A percentile compares a stretch with the other conserved stretches of the same genome.
These are phyloP conservation scores for Dipodomys merriami DNA, from an alignment of 2,113 vertebrate species.

Conservation along the genomic window DNA sequence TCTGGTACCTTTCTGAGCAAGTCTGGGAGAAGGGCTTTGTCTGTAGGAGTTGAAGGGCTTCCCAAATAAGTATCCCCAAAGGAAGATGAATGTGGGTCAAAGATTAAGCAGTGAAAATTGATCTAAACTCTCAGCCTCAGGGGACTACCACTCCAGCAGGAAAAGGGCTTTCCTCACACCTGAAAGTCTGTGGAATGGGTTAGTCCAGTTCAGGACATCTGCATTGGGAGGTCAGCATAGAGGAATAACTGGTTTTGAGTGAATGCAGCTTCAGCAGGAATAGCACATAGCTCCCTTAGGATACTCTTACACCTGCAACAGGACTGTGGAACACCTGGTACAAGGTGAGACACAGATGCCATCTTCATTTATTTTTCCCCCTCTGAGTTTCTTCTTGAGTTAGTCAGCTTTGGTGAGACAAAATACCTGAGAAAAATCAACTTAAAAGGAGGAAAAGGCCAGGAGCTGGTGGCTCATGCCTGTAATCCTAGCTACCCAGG, in stretches of 20 bases:
- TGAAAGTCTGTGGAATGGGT: background rate
- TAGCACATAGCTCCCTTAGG: fast-evolving
- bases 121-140: background rate
- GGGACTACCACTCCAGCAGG: background rate
- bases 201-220: background rate
- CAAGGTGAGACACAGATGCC: fast-evolving
- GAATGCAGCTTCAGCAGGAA: background rate
- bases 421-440: background rate
- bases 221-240: background rate
- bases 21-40: background rate
- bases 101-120: no score
- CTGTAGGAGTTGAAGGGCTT: no score
- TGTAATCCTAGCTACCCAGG: no score
- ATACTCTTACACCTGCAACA: background rate
- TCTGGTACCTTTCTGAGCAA: background rate
- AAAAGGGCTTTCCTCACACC: background rate
- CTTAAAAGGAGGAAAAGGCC: background rate
- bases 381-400: background rate
- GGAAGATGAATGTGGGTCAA: no score
- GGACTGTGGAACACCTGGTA: no score
- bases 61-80: no score
- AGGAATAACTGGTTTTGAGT: background rate
- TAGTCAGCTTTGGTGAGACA: background rate
- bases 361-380: background rate
- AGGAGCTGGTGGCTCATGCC: no score